Base-by-base conservation (phyloP, 2,113 vertebrate species). In the Thryonomys swinderianus region DNA sequence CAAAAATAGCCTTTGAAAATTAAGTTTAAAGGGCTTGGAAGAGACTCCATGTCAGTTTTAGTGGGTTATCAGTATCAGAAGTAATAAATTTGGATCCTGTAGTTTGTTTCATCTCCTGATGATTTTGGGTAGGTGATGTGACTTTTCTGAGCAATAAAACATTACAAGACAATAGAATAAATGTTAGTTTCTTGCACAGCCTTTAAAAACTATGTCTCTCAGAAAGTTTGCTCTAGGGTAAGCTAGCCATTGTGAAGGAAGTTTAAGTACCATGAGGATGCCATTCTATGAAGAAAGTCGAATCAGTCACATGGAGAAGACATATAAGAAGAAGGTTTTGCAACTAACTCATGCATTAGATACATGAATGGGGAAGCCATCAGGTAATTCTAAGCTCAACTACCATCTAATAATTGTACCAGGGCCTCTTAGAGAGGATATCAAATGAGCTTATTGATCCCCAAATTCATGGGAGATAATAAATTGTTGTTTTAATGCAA, bases 51-150 rank as follows among this genome's bases (percentile, higher is more conserved):
- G 61, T 20, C 88, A 3, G 23, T 82, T 88, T 81, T 81, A 85
- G 45, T 82, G 59, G 25, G 25, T 71, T 95, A 71, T 42, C 40
- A 48, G 53, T 53, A 78, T 11, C 20, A 64, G 30, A 64, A 90
- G 66, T 53, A 74, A 88, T 45, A 91, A 88, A 85, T 86, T 78
- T 91, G 40, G 16, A 89, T 79, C 23, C 55, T 79, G 51, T 90
- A 48, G 7, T 87, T 32, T 80, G 57, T 74, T 92, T 64, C 20
- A 51, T 57, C 13, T 74, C 42, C 27, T 8, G 5, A 10, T 76
- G 53, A 90, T 95, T 84, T 3, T 92, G 12, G 25, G 37, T 87
- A 18, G 17, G 10, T 30, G 64, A 23, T 66, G 5, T 84, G 23
- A 30, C 53, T 88, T 93, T 80, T 64, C n/a, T 81, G 69, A 90